Evolutionary conservation across 2,113 vertebrate species (phyloP).

Genomic region (Fregata magnificens): DNA sequence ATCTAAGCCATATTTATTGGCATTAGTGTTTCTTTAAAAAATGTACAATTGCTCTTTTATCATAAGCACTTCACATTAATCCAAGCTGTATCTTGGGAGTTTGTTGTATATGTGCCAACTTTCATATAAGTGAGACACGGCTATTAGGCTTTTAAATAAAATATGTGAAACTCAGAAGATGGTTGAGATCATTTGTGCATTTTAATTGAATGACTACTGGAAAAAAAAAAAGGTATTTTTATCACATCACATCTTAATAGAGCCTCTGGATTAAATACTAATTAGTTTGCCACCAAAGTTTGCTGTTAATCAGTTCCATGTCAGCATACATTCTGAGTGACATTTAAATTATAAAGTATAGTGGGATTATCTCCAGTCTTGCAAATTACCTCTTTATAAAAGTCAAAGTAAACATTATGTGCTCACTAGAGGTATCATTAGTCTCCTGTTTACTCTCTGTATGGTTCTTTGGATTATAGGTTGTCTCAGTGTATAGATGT

Average conservation of each 20-base stretch:
- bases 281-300: conserved; percentile 72
- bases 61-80: conserved; percentile 19
- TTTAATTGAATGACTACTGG: conserved; percentile 28
- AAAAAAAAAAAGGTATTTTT: conserved; percentile 25
- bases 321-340: conserved; percentile 62
- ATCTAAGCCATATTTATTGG: not conserved
- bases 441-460: conserved; percentile 13
- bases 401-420: conserved; percentile 58
- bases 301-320: conserved; percentile 70
- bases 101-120: conserved; percentile 38
- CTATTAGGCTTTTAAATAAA: conserved; percentile 62
- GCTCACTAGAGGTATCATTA: conserved; percentile 26
- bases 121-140: conserved; percentile 14
- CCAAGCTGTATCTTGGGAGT: conserved; percentile 46
- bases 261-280: conserved; percentile 68
- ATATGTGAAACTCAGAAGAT: conserved; percentile 35
- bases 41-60: conserved; percentile 24
- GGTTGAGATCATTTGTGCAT: not conserved
- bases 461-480: conserved; percentile 19
- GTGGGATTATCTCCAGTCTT: conserved; percentile 68
- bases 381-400: conserved; percentile 74
- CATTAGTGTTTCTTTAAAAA: not conserved
- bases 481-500: not conserved
- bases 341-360: conserved; percentile 71
- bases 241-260: conserved; percentile 60